These are phyloP conservation scores for Euphysa ruthae DNA, from an alignment of 30 jellyfish, hydroid and myxozoan species.

Conservation along the genomic window DNA sequence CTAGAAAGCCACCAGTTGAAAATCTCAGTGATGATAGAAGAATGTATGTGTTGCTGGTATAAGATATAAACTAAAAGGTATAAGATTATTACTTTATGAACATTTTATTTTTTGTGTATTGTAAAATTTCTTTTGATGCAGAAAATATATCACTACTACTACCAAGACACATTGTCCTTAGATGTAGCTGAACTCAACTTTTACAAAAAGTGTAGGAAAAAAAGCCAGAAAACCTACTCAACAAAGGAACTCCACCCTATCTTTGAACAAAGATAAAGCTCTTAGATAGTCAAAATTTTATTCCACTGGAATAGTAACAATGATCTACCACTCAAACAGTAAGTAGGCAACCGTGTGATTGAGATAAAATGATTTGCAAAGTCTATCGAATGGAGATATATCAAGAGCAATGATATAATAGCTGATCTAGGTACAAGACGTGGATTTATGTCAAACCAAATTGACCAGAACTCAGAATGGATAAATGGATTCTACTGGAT, in stretches of 20 bases:
- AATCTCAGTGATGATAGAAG: too few species aligned
- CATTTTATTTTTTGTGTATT: too few species aligned
- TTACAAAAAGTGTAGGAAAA: constrained; percentile 6
- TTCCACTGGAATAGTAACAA: constrained; percentile 24
- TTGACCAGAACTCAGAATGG: too few species aligned
- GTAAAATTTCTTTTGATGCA: too few species aligned
- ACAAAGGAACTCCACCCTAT: background rate
- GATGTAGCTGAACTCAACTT: constrained; percentile 12
- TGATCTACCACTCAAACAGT: constrained; percentile 8
- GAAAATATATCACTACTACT: too few species aligned
- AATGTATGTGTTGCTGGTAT: too few species aligned
- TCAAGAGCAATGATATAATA: constrained; percentile 8
- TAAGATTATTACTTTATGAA: too few species aligned
- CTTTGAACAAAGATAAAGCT: background rate
- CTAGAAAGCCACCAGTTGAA: too few species aligned
- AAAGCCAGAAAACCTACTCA: background rate
- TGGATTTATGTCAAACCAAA: constrained; percentile 5
- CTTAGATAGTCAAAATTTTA: constrained; percentile 25
- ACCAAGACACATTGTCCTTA: constrained; percentile 12
- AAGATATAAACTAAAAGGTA: too few species aligned
- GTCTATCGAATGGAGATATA: background rate
- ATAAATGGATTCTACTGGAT: constrained; percentile 5
- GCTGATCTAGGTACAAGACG: constrained; percentile 32
- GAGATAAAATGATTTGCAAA: constrained; percentile 20
- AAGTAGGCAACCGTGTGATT: constrained; percentile 26